Percentiles rank a stretch among this genome's conserved stretches.
Conservation (phyloP, 1,140 invertebrate species). For the Bombus breviceps region DNA sequence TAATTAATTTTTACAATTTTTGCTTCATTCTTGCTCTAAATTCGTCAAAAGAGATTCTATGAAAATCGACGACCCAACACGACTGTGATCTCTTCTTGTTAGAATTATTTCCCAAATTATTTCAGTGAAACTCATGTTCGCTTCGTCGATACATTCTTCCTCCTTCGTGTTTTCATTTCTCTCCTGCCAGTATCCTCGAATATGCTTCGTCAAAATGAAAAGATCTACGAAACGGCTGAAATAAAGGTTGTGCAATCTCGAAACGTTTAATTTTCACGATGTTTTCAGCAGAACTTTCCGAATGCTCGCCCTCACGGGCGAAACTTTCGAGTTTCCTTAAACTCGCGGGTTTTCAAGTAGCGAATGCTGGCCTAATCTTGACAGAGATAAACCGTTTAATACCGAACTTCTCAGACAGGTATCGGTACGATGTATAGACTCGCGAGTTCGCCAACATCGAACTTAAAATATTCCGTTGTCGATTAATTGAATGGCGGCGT, state of each 20-base stretch:
- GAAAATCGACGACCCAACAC: too few relatives aligned
- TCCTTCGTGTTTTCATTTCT: not conserved
- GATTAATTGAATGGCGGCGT: constrained; percentile 15
- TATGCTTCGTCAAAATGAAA: not conserved
- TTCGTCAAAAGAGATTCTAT: too few relatives aligned
- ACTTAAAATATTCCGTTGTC: not conserved
- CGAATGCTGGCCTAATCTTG: not conserved
- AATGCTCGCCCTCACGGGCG: not conserved
- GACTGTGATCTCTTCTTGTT: too few relatives aligned
- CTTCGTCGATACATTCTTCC: not conserved
- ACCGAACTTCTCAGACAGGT: not conserved
- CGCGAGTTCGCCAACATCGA: not conserved
- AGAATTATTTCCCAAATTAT: not conserved
- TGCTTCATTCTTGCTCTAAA: too few relatives aligned
- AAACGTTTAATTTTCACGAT: constrained; percentile 24
- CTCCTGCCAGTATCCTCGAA: not conserved
- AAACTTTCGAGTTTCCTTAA: constrained; percentile 27
- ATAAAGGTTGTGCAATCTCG: not conserved
- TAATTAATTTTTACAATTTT: too few relatives aligned
- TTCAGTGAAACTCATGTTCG: not conserved
- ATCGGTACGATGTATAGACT: not conserved
- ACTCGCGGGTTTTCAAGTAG: not conserved
- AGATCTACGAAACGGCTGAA: not conserved
- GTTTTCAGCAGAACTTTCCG: constrained; percentile 9
- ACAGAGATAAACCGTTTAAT: not conserved